Evolutionary conservation across 2,888 invertebrate genomes (phyloP), one percentile per base, ranked within the genome.

Genomic region (Patella ulyssiponensis): DNA sequence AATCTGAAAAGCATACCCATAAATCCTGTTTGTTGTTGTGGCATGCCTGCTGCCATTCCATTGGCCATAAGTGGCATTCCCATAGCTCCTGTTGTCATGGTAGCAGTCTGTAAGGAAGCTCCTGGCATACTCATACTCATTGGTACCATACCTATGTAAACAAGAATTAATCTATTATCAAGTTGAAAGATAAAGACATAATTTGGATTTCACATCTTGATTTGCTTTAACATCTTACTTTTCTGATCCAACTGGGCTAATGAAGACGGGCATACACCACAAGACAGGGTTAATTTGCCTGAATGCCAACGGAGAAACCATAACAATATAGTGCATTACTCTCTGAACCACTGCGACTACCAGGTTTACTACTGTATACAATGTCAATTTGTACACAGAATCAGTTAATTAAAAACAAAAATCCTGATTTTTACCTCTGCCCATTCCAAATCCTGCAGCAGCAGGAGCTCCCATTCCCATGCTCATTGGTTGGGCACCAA

Each of bases 1-100:
- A 73, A 54, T 27, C 73, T 56, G 23, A 51, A 69, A 74, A 74
- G 17, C 11, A 44, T 58, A 74, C 74, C 74, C 64, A 56, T 69
- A 58, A 74, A 74, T 69, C 58, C 75, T 27, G 64, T 23, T 64
- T 64, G 64, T 44, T 79, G 69, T 23, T 82, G 71, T 69, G 81
- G 79, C 69, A 81, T 81, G 78, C 81, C 81, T 69, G 84, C 83
- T 52, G 83, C 78, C 74, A 87, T 82, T 53, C 89, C 88, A 83
- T 88, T 88, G n/a, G 86, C 83, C 87, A 88, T 87, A 64, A 86
- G 83, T 33, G 88, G 88, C 85, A 87, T 84, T n/a, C 84, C 80
- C 69, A 87, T 78, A 27, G 84, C 82, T 33, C 85, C 86, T 69
- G 86, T 84, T 53, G 85, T 83, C 85, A 88, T 86, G 56, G 86